Conservation (phyloP, 2,797 vertebrate species). For the Falco rusticolus region DNA sequence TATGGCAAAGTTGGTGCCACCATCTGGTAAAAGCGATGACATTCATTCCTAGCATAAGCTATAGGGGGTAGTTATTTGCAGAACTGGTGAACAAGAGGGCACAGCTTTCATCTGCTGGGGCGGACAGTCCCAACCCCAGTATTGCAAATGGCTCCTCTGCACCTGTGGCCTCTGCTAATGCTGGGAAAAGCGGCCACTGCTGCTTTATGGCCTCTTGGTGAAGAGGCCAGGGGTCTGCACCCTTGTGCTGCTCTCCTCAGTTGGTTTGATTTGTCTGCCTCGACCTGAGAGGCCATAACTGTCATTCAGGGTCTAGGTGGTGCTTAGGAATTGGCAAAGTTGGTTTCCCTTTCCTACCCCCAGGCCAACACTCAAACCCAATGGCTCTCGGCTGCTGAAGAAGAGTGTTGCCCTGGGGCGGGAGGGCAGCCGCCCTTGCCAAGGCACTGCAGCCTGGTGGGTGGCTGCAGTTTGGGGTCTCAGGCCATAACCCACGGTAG, state of each 20-base stretch:
- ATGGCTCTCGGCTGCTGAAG: background rate
- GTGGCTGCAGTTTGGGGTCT: accelerated
- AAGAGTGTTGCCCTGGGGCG: accelerated
- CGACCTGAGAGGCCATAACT: background rate
- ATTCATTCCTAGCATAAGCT: background rate
- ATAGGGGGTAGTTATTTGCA: background rate
- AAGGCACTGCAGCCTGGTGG: accelerated
- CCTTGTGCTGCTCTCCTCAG: background rate
- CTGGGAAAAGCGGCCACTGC: background rate
- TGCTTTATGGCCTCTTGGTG: background rate
- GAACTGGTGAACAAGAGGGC: background rate
- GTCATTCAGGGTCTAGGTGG: accelerated
- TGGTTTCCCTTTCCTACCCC: accelerated
- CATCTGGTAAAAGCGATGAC: background rate
- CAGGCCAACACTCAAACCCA: background rate
- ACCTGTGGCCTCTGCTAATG: background rate
- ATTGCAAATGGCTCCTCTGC: background rate
- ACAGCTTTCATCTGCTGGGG: background rate
- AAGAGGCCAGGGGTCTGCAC: background rate
- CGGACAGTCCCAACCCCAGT: background rate
- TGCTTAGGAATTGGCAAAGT: background rate
- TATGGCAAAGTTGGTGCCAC: background rate
- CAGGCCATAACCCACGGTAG: background rate
- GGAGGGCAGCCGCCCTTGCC: background rate
- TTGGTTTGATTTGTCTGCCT: background rate